A percentile compares a stretch with the other conserved stretches of the same genome.
Conservation (phyloP, 2,888 invertebrate genomes). For the Hedya salicella region DNA sequence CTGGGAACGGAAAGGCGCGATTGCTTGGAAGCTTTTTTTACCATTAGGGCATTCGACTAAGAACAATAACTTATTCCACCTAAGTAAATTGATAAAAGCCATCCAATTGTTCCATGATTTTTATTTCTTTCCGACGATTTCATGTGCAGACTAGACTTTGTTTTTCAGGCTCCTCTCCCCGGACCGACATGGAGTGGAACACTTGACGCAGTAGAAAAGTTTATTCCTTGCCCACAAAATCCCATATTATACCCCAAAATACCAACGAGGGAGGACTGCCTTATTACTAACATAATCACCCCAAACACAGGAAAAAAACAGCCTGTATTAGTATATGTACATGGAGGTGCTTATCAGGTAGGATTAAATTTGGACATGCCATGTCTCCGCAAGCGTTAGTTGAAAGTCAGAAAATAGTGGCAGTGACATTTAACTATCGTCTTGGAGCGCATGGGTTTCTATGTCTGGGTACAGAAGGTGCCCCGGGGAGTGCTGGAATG, state of each 20-base stretch:
- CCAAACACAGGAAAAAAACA: constrained; percentile 54
- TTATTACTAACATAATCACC: constrained; percentile 47
- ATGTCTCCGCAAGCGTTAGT: constrained; percentile 42
- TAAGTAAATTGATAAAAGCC: too few species aligned
- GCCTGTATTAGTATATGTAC: constrained; percentile 54
- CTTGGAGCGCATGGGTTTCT: constrained; percentile 56
- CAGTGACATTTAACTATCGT: constrained; percentile 52
- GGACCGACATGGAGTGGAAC: constrained; percentile 27
- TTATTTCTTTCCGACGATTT: too few species aligned
- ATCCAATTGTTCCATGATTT: too few species aligned
- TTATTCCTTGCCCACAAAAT: constrained; percentile 20
- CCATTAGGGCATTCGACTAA: too few species aligned
- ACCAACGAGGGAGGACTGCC: constrained; percentile 35
- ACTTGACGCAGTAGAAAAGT: constrained; percentile 25
- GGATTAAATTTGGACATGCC: constrained; percentile 47
- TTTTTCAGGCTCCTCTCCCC: constrained; percentile 26
- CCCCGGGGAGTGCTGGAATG: constrained; percentile 65
- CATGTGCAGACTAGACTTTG: too few species aligned
- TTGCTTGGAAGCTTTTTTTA: too few species aligned
- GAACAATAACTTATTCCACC: too few species aligned
- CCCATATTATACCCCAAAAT: not conserved
- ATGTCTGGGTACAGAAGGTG: constrained; percentile 56
- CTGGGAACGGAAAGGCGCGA: too few species aligned
- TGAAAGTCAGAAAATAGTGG: constrained; percentile 45
- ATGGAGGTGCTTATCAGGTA: constrained; percentile 54